Percentiles rank a stretch among this genome's conserved stretches.
phyloP scores from a whole-genome alignment of 2,113 vertebrate species.

The Gymnogyps californianus region DNA sequence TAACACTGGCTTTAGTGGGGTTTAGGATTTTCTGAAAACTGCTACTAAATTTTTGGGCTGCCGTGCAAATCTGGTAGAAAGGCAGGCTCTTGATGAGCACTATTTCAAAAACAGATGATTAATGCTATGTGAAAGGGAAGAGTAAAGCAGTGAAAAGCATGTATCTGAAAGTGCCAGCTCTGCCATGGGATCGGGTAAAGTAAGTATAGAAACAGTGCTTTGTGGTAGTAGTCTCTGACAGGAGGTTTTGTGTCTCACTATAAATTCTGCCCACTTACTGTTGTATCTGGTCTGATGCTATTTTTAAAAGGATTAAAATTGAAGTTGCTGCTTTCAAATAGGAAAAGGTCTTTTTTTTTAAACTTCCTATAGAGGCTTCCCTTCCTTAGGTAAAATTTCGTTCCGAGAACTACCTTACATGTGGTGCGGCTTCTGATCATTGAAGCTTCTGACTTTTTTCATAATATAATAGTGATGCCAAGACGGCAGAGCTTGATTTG shows the following conservation, averaged over 20 bases:
- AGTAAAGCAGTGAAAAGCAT: background rate
- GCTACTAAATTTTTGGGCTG: background rate
- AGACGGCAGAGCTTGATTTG: background rate
- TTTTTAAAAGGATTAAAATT: background rate
- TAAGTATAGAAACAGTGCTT: background rate
- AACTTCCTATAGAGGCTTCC: background rate
- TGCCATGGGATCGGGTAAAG: background rate
- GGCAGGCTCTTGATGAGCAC: background rate
- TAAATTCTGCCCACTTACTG: background rate
- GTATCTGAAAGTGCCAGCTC: background rate
- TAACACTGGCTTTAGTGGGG: background rate
- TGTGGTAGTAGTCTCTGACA: background rate
- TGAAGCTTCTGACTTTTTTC: background rate
- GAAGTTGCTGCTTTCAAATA: background rate
- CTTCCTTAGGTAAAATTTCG: background rate
- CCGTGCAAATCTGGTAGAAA: fast-evolving
- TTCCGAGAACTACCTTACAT: background rate
- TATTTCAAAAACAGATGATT: background rate
- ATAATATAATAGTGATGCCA: background rate
- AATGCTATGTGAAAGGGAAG: background rate
- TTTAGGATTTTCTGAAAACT: background rate
- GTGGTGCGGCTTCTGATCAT: background rate
- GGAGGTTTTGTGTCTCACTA: background rate
- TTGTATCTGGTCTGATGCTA: background rate
- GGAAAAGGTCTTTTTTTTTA: background rate